Base-by-base conservation (phyloP, 2,797 vertebrate genomes). In the Chelonia mydas region DNA sequence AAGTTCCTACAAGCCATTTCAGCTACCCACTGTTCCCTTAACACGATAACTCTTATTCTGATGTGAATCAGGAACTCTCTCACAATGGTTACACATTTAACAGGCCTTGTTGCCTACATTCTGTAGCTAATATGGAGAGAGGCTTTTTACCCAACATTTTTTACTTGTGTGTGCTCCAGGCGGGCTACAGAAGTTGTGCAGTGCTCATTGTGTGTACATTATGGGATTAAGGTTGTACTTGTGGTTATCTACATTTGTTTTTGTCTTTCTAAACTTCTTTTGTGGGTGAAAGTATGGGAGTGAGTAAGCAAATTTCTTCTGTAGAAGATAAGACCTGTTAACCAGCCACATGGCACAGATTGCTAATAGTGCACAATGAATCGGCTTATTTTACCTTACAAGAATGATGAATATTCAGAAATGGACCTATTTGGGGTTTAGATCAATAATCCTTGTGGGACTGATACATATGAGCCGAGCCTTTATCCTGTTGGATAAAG, bases 1-100 rank as follows among this genome's bases (percentile, higher is more conserved):
- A 95, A 88, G 61, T 79, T 96, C 5, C 23, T 80, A 83, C 37
- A 80, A 72, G 87, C 37, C 79, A 81, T 31, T 88, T 89, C 65
- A 92, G 41, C 49, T 61, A 55, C 51, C 50, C 84, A 68, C 41
- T 37, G 61, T 89, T 88, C 87, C 28, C 15, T 65, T 54, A 61
- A 81, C 33, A 57, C 0, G 0, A 5, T 51, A 23, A 11, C 61
- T 86, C 81, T 81, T 54, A 41, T 89, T 88, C 81, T 90, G 37
- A 5, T 72, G 51, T 27, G 16, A 93, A 86, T 28, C 23, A 45
- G 54, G 49, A 86, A 45, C 55, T 17, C 45, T 37, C n/a, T 49
- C 45, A 19, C 47, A 49, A 59, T 31, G 3, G 31, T n/a, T 50
- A 59, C 12, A 3, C 7, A 12, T 47, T 3, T 6, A 9, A 59